phyloP scores from a whole-genome alignment of 2,888 invertebrate species.

The Aporophyla nigra region DNA sequence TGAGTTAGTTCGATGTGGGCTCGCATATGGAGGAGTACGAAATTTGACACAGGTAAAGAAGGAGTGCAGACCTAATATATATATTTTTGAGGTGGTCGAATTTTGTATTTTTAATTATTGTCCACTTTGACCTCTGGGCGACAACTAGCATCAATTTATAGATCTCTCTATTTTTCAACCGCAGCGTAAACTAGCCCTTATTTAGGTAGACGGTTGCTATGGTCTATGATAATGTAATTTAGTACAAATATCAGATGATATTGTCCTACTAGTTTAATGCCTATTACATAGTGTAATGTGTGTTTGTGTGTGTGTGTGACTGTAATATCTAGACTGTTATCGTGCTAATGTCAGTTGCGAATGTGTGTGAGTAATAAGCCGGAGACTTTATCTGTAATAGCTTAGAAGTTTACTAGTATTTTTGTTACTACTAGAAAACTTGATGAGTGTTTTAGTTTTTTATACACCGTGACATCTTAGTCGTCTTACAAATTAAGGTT shows the following conservation, averaged over 20 bases:
- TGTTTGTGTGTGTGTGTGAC: slow-evolving; percentile 4
- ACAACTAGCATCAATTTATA: no score
- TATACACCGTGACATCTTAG: no score
- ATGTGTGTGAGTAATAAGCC: slow-evolving; percentile 1
- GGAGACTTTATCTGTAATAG: background rate
- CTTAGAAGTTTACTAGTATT: background rate
- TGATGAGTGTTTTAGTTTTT: background rate
- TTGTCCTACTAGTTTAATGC: slow-evolving; percentile 36
- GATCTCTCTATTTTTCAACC: background rate
- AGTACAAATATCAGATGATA: slow-evolving; percentile 62
- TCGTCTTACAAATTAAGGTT: no score
- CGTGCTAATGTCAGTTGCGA: slow-evolving; percentile 12
- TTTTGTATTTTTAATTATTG: no score
- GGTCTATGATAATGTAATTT: slow-evolving; percentile 60
- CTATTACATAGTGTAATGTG: slow-evolving; percentile 42
- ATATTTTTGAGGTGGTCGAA: no score
- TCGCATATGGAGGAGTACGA: no score
- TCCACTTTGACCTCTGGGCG: no score
- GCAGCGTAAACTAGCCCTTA: slow-evolving; percentile 31
- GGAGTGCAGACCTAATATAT: no score
- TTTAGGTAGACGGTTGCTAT: slow-evolving; percentile 16
- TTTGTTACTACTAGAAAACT: background rate
- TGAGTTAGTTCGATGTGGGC: no score
- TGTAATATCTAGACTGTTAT: slow-evolving; percentile 37
- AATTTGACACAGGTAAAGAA: no score